A percentile compares a stretch with the other conserved stretches of the same genome.
Evolutionary conservation across 2,113 vertebrate genomes (phyloP).

Genomic region (Mionectes macconnelli): DNA sequence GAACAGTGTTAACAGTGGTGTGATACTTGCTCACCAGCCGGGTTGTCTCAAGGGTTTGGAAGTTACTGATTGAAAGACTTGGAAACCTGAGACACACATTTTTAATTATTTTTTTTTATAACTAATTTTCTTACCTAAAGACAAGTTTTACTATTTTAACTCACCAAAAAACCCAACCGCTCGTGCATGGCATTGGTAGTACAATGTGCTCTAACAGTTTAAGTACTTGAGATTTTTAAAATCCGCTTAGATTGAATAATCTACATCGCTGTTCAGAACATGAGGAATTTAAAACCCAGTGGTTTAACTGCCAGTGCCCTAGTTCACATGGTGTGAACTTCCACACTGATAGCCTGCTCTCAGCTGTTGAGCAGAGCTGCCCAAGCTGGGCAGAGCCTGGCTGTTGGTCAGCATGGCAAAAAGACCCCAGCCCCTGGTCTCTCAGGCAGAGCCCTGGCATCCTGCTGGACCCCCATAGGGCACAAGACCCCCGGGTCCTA

Average conservation of each 20-base stretch:
- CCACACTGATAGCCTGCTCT: not conserved
- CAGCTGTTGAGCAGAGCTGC: rapidly evolving
- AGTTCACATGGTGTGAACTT: not conserved
- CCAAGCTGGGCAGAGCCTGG: not conserved
- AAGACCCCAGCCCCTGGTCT: not conserved
- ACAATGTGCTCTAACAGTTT: not conserved
- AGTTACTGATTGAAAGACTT: not conserved
- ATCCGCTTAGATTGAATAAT: conserved; percentile 42
- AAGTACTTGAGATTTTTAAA: conserved; percentile 23
- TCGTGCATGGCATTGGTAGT: not conserved
- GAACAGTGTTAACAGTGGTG: not conserved
- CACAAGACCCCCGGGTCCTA: rapidly evolving
- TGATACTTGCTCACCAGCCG: not conserved
- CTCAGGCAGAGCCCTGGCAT: not conserved
- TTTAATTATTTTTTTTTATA: not conserved
- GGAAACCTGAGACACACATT: not conserved
- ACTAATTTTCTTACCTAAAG: not conserved
- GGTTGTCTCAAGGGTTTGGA: not conserved
- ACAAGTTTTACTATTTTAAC: not conserved
- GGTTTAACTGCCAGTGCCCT: not conserved
- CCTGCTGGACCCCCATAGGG: not conserved
- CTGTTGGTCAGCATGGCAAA: rapidly evolving
- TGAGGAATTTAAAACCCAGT: conserved; percentile 20
- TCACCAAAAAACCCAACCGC: rapidly evolving
- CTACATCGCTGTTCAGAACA: not conserved